Conservation (phyloP, 64 coral and sea anemone species). For the Actinia tenebrosa region DNA sequence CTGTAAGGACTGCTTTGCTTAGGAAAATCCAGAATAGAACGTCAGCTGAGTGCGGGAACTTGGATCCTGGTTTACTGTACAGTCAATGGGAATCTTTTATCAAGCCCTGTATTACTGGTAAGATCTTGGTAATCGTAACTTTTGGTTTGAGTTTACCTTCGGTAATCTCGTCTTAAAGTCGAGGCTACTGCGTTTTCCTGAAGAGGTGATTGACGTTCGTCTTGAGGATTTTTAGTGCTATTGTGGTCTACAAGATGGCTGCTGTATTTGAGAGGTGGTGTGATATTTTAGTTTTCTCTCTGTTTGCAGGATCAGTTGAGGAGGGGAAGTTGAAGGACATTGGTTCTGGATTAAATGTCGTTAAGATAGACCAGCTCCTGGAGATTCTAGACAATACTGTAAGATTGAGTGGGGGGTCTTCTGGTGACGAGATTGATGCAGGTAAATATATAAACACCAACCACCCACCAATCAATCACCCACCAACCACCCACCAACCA, state of each 20-base stretch:
- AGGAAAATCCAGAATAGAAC: background rate
- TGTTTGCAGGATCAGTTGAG: background rate
- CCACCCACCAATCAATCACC: too few species aligned
- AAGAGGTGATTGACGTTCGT: too few species aligned
- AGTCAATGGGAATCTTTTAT: background rate
- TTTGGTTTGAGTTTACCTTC: background rate
- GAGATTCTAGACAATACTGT: background rate
- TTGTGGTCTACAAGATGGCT: too few species aligned
- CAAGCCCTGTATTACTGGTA: background rate
- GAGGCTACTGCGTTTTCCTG: too few species aligned
- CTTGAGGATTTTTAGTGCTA: too few species aligned
- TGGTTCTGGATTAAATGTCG: background rate
- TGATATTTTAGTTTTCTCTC: background rate
- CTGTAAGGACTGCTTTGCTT: conserved; percentile 14
- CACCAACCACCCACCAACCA: too few species aligned
- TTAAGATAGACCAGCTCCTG: background rate
- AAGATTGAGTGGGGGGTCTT: background rate
- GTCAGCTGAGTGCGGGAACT: too few species aligned
- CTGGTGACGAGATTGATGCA: background rate
- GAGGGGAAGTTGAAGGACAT: background rate
- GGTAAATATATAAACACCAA: background rate
- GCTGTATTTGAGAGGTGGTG: too few species aligned
- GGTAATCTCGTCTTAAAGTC: too few species aligned
- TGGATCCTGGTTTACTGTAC: background rate
- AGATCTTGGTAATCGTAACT: background rate